A percentile compares a stretch with the other conserved stretches of the same genome.
phyloP scores from a whole-genome alignment of 2,888 invertebrate genomes.

The Aphodius sticticus region DNA sequence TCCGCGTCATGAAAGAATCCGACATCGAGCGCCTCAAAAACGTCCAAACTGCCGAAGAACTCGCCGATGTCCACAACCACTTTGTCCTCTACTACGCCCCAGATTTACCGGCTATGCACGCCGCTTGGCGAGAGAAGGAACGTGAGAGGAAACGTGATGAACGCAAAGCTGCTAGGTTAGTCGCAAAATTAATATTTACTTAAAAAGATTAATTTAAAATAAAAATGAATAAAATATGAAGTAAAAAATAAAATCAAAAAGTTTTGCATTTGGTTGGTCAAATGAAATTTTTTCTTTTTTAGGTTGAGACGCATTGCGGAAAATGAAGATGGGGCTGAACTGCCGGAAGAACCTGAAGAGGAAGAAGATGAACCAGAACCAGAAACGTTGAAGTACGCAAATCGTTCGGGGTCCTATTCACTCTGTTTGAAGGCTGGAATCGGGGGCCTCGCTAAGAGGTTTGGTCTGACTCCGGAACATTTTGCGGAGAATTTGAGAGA shows the following conservation, averaged over 20 bases:
- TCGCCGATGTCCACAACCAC: conserved; percentile 92
- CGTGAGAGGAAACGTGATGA: conserved; percentile 69
- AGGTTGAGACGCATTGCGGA: conserved; percentile 62
- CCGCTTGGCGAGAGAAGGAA: conserved; percentile 72
- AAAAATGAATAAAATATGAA: too few species aligned
- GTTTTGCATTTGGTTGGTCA: too few species aligned
- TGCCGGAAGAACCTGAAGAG: conserved; percentile 66
- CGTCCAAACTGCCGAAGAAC: conserved; percentile 87
- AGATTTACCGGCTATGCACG: conserved; percentile 85
- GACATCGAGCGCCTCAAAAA: conserved; percentile 81
- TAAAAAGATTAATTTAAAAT: background rate
- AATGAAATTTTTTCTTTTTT: background rate
- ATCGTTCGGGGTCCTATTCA: conserved; percentile 87
- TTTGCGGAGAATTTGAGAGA: conserved; percentile 96
- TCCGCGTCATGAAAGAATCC: conserved; percentile 83
- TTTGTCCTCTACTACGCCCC: conserved; percentile 92
- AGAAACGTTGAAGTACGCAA: conserved; percentile 82
- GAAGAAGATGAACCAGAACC: conserved; percentile 66
- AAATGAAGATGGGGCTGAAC: conserved; percentile 72
- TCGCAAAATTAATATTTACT: conserved; percentile 21
- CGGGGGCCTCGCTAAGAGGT: conserved; percentile 84
- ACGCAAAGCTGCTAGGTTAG: conserved; percentile 53
- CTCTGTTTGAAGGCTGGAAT: conserved; percentile 88
- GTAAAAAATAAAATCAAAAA: too few species aligned
- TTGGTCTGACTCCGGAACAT: conserved; percentile 92